A percentile compares a stretch with the other conserved stretches of the same genome.
These are phyloP conservation scores for Pardosa pseudoannulata DNA, from an alignment of 2,888 invertebrate species.

Conservation along the genomic window DNA sequence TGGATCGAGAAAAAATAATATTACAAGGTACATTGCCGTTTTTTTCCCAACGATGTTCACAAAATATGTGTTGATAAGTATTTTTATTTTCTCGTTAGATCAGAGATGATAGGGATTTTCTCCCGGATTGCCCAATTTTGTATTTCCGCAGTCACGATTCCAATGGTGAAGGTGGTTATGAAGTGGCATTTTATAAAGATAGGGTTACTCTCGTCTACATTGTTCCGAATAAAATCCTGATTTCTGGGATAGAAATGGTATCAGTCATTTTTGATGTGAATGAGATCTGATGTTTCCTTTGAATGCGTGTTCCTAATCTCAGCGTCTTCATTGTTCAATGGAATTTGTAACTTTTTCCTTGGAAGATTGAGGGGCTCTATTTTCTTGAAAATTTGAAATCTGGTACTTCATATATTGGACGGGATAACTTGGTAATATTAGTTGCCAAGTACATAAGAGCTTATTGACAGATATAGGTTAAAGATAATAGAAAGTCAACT, in stretches of 20 bases:
- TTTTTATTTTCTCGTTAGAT: slow-evolving; percentile 69
- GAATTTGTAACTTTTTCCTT: too few relatives aligned
- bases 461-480: too few relatives aligned
- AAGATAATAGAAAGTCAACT: too few relatives aligned
- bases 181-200: slow-evolving; percentile 7
- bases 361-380: too few relatives aligned
- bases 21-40: background rate
- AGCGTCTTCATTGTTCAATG: too few relatives aligned
- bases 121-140: slow-evolving; percentile 5
- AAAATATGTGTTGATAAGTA: slow-evolving; percentile 38
- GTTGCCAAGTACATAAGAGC: too few relatives aligned
- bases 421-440: too few relatives aligned
- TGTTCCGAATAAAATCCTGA: background rate
- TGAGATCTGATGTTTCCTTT: too few relatives aligned
- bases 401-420: too few relatives aligned
- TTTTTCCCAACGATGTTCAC: slow-evolving; percentile 4
- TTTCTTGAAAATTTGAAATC: too few relatives aligned
- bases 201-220: background rate
- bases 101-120: slow-evolving; percentile 52
- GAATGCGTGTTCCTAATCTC: too few relatives aligned
- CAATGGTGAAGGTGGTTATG: slow-evolving; percentile 4
- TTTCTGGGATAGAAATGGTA: background rate
- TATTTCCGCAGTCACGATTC: slow-evolving; percentile 20
- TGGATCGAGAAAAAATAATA: slow-evolving; percentile 6
- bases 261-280: background rate